These are phyloP conservation scores for Chrysolina haemoptera DNA, from an alignment of 2,888 invertebrate species.

Conservation along the genomic window DNA sequence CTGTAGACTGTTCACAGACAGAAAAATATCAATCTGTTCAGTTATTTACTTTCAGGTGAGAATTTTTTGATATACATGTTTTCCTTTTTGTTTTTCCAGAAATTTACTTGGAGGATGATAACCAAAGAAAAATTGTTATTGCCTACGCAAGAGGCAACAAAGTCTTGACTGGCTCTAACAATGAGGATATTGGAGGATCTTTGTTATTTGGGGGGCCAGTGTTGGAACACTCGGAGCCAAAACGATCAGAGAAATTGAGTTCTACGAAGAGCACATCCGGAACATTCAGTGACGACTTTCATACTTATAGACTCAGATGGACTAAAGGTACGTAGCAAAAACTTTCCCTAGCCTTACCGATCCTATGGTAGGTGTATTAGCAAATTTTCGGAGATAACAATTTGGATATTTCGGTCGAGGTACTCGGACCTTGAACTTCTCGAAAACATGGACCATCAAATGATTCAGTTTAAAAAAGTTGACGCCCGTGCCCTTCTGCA, in stretches of 20 bases:
- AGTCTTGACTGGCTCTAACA: conserved; percentile 61
- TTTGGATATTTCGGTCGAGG: too few relatives aligned
- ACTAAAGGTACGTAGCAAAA: conserved; percentile 70
- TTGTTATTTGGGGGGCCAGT: conserved; percentile 72
- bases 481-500: too few relatives aligned
- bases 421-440: too few relatives aligned
- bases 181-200: conserved; percentile 67
- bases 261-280: conserved; percentile 30
- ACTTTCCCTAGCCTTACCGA: too few relatives aligned
- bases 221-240: conserved; percentile 61
- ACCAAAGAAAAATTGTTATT: conserved; percentile 59
- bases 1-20: too few relatives aligned
- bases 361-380: too few relatives aligned
- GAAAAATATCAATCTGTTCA: too few relatives aligned
- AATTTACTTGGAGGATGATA: conserved; percentile 56
- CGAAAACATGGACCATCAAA: too few relatives aligned
- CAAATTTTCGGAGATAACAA: too few relatives aligned
- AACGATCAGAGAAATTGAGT: conserved; percentile 45
- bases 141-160: conserved; percentile 67
- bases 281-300: conserved; percentile 75
- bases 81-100: conserved; percentile 45
- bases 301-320: conserved; percentile 79
- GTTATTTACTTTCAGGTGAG: too few relatives aligned
- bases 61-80: too few relatives aligned
- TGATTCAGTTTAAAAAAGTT: too few relatives aligned